A percentile compares a stretch with the other conserved stretches of the same genome.
Conservation (phyloP, 2,888 invertebrate genomes). For the Pomacea canaliculata region DNA sequence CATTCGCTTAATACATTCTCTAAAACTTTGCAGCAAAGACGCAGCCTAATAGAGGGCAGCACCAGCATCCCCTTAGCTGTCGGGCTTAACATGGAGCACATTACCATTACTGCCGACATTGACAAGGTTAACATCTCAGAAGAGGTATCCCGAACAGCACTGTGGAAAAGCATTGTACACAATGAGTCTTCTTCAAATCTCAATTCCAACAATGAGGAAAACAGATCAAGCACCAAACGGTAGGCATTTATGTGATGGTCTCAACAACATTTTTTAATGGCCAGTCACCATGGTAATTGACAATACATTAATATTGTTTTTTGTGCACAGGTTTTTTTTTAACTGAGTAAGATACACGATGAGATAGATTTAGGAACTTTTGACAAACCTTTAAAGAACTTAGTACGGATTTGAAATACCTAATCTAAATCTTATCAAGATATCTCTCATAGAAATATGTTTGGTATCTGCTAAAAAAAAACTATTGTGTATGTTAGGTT, state of each 20-base stretch:
- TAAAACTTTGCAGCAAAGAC: constrained; percentile 27
- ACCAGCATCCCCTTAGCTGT: constrained; percentile 83
- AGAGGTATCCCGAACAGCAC: constrained; percentile 91
- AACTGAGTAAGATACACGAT: no score
- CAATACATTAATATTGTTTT: no score
- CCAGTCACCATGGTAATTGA: no score
- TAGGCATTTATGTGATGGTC: background rate
- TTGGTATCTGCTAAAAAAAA: no score
- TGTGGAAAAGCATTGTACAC: constrained; percentile 77
- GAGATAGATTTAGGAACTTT: no score
- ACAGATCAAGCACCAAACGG: constrained; percentile 19
- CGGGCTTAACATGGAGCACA: constrained; percentile 67
- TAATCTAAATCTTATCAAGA: no score
- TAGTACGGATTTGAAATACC: no score
- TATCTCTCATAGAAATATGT: no score
- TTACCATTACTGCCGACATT: constrained; percentile 49
- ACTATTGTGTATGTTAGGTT: no score
- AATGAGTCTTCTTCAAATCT: constrained; percentile 47
- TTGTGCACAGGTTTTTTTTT: no score
- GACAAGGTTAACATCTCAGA: constrained; percentile 78
- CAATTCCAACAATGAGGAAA: constrained; percentile 24
- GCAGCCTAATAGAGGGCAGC: constrained; percentile 33
- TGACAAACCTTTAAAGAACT: no score
- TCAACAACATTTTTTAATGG: no score
- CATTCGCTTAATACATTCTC: background rate